Base-by-base conservation (phyloP, 1,140 invertebrate genomes). In the Drosophila seguyi region DNA sequence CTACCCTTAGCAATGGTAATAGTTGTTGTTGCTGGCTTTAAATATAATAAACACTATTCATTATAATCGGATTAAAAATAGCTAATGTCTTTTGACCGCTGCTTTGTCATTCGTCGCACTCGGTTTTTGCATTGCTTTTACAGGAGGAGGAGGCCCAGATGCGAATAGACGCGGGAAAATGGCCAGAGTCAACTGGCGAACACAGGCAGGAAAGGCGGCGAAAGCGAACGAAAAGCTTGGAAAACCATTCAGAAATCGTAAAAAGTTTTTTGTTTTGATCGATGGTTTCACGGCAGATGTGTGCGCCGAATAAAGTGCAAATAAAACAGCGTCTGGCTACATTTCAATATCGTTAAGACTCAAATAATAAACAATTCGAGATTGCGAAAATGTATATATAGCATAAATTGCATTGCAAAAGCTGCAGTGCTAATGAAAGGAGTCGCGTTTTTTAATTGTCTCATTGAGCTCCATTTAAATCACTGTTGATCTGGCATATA, bases 41-140 rank as follows among this genome's bases (percentile, higher is more conserved):
- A 88, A 87, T 81, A 73, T 81, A 90, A 67, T 79, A 90, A 90
- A 90, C 68, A 90, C 53, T 79, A 71, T 85, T 66, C 60, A 75
- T 85, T 90, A 85, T 90, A 90, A 90, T 90, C 85, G 69, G 85
- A 90, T 90, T 90, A 85, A 79, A 90, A 90, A 90, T 90, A 90
- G 85, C 65, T 74, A 81, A 75, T 79, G 63, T 68, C 60, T 75
- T 74, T 67, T 73, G 66, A 57, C 62, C 63, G 44, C 65, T 71
- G 41, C 65, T 68, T 59, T 69, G 50, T n/a, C 68, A 55, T 83
- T 83, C 59, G 53, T 77, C 59, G 53, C 47, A 66, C 72, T 75
- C 31, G 50, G 36, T 58, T 79, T 73, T 60, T 59, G 58, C 36
- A 71, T 86, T 71, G 73, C 63, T 63, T 74, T 77, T 52, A 55